Evolutionary conservation across 2,888 invertebrate species (phyloP).

Genomic region (Ashinkailepas kermadecensis): DNA sequence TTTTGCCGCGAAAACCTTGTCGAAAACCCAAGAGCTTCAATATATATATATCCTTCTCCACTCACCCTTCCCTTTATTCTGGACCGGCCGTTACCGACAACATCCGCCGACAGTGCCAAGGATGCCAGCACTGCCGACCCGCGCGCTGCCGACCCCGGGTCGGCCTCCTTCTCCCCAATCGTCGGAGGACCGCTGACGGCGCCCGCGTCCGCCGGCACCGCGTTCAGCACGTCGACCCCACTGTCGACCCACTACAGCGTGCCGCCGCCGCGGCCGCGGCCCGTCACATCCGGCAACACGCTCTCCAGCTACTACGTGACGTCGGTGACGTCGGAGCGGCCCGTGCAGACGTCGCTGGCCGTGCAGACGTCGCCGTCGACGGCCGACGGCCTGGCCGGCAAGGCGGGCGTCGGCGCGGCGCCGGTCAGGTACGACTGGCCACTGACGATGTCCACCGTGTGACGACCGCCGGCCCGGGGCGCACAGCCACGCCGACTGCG

Average conservation of each 20-base stretch:
- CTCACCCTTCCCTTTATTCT: too few species aligned
- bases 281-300: background rate
- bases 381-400: background rate
- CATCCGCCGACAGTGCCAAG: too few species aligned
- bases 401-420: background rate
- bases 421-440: slow-evolving; percentile 6
- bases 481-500: too few species aligned
- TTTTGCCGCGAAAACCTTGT: too few species aligned
- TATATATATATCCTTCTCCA: too few species aligned
- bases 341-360: background rate
- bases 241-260: background rate
- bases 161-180: background rate
- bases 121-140: background rate
- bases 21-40: too few species aligned
- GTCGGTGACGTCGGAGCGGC: background rate
- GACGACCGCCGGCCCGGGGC: background rate
- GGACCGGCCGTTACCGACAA: too few species aligned
- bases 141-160: background rate
- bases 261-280: background rate
- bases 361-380: background rate
- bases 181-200: background rate
- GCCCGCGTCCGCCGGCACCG: background rate
- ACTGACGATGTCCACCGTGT: background rate
- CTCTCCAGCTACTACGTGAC: slow-evolving; percentile 17
- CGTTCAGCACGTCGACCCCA: background rate